Conservation (phyloP, 1,140 invertebrate genomes). For the Heliconius eleuchia region DNA sequence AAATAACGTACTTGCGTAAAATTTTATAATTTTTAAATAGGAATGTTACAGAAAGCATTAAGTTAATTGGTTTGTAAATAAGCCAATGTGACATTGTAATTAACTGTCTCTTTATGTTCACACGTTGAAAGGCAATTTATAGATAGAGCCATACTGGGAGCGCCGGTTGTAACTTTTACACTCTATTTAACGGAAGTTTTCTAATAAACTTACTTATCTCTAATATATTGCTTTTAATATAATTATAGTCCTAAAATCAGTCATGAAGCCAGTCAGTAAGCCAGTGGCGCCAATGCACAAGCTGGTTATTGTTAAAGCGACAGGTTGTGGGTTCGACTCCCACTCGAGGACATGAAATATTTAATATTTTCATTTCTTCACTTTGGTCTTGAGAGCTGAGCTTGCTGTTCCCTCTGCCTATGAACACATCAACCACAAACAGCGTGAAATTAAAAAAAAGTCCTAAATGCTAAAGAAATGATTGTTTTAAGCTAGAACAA, state of each 20-base stretch:
- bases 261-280: not conserved
- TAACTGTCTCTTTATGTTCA: slow-evolving; percentile 62
- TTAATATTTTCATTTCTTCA: no score
- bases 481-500: not conserved
- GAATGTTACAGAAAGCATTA: not conserved
- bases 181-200: slow-evolving; percentile 63
- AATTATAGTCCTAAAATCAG: not conserved
- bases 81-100: slow-evolving; percentile 41
- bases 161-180: slow-evolving; percentile 62
- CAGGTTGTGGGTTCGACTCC: no score
- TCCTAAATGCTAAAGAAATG: no score
- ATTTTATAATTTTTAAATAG: not conserved
- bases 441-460: not conserved
- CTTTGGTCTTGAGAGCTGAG: no score
- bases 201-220: not conserved
- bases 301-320: no score
- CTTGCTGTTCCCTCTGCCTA: no score
- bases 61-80: slow-evolving; percentile 30
- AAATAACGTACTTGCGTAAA: not conserved
- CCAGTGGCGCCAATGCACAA: no score
- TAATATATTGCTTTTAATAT: not conserved
- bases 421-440: no score
- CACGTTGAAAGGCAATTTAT: slow-evolving; percentile 68
- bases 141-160: slow-evolving; percentile 68
- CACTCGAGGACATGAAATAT: no score